Base-by-base conservation (phyloP, 2,888 invertebrate genomes). In the Lathronympha strigana region DNA sequence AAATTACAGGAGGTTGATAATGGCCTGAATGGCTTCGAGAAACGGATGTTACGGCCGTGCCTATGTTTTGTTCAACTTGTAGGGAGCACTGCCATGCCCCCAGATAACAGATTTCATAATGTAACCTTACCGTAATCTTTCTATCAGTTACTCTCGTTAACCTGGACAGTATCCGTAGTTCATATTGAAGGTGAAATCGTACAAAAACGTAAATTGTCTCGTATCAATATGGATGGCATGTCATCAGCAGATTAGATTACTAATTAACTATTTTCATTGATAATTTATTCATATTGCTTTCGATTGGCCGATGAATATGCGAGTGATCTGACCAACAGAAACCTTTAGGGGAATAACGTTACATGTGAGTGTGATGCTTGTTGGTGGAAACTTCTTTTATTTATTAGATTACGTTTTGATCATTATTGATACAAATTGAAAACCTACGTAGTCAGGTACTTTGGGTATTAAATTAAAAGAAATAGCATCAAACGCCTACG, bases 181-280 rank as follows among this genome's bases (percentile, higher is more conserved):
- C 28, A 17, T 28, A 36, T 15, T 51, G 61, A 61, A 36, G 25
- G 58, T 51, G 64, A 64, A 58, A 64, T 64, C 31, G 21, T 15
- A 64, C 36, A 64, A 57, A 51, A 63, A 60, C 58, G 33, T 63
- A 55, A 15, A 55, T 50, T 50, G 53, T 53, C 51, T 51, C 23
- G 9, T 15, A 60, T 60, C 40, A 58, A 13, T 64, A 64, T 60
- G 58, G 36, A 51, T 53, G 19, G 58, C 64, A 60, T 53, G 64
- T 51, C 50, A 51, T 36, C 33, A 6, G 25, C 43, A 43, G 63
- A 63, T 63, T 58, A 36, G 45, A 64, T 58, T 45, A 53, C 58
- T 64, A 64, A 64, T 64, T 60, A 64, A 38, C 58, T 15, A 64
- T 64, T 51, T 60, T 64, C 64, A 60, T 64, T n/a, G 45, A 25